These are phyloP conservation scores for Tragelaphus imberbis DNA, from an alignment of 2,113 vertebrate genomes.

Conservation along the genomic window DNA sequence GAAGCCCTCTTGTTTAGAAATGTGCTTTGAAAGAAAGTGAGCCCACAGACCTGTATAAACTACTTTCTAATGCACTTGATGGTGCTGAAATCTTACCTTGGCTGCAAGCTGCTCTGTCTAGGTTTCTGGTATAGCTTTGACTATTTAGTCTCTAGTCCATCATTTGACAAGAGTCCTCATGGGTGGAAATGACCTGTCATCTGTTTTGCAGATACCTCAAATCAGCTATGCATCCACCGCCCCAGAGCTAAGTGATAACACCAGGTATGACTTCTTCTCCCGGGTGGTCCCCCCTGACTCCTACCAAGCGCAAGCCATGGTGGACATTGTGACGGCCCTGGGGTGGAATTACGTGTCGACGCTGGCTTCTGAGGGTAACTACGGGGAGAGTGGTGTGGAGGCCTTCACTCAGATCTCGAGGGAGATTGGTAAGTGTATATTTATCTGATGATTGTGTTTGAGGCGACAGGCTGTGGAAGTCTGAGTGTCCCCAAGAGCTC, in stretches of 20 bases:
- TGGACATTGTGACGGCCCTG: constrained; percentile 95
- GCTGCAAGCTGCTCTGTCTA: background rate
- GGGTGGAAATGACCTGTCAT: constrained; percentile 54
- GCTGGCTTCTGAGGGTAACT: constrained; percentile 96
- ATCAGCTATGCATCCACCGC: constrained; percentile 99
- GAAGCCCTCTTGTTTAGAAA: background rate
- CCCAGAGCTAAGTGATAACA: constrained; percentile 97
- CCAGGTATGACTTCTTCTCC: constrained; percentile 97
- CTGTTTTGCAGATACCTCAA: constrained; percentile 93
- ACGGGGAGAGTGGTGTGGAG: constrained; percentile 96
- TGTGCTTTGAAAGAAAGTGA: constrained; percentile 18
- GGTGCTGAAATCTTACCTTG: constrained; percentile 45
- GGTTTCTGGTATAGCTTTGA: background rate
- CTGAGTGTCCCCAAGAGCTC: background rate
- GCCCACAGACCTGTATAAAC: background rate
- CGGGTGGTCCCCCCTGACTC: constrained; percentile 97
- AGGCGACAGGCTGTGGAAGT: background rate
- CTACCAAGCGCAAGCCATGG: constrained; percentile 99
- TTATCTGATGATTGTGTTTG: constrained; percentile 38
- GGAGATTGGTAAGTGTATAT: constrained; percentile 89
- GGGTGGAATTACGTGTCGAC: constrained; percentile 98
- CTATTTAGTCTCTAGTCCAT: background rate
- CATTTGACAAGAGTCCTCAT: background rate
- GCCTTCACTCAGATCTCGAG: constrained; percentile 97
- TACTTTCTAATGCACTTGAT: constrained; percentile 19